Evolutionary conservation across 1,140 invertebrate species (phyloP).

Genomic region (Teleopsis dalmanni): DNA sequence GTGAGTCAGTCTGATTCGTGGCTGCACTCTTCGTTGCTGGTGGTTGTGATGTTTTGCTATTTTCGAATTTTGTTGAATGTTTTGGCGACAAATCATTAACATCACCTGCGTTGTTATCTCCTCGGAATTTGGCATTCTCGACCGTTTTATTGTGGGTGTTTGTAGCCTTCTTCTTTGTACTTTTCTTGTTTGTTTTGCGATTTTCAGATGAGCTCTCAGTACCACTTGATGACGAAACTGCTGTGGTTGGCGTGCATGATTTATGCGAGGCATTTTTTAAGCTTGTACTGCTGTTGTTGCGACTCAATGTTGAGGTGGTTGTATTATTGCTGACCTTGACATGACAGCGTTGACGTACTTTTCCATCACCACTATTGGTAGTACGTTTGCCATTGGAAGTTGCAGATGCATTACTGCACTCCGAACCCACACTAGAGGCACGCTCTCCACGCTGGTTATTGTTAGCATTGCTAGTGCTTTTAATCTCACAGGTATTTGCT

Average conservation of each 20-base stretch:
- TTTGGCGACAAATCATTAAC: slow-evolving; percentile 1
- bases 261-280: slow-evolving; percentile 22
- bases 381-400: slow-evolving; percentile 6
- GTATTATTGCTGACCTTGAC: not conserved
- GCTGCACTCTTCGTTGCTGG: slow-evolving; percentile 12
- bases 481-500: slow-evolving; percentile 1
- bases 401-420: slow-evolving; percentile 17
- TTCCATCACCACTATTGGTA: slow-evolving; percentile 14
- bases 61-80: not conserved
- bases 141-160: slow-evolving; percentile 3
- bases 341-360: slow-evolving; percentile 8
- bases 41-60: slow-evolving; percentile 12
- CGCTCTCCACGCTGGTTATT: slow-evolving; percentile 36
- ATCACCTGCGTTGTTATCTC: slow-evolving; percentile 4
- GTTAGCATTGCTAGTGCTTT: no score
- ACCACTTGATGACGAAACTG: slow-evolving; percentile 17
- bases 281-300: slow-evolving; percentile 11
- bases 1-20: no score
- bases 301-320: slow-evolving; percentile 6
- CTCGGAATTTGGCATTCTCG: not conserved
- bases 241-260: slow-evolving; percentile 22
- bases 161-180: slow-evolving; percentile 9
- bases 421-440: slow-evolving; percentile 33
- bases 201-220: slow-evolving; percentile 25
- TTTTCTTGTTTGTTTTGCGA: slow-evolving; percentile 10